Conservation (phyloP, 2,113 vertebrate species). For the Semnornis frantzii region DNA sequence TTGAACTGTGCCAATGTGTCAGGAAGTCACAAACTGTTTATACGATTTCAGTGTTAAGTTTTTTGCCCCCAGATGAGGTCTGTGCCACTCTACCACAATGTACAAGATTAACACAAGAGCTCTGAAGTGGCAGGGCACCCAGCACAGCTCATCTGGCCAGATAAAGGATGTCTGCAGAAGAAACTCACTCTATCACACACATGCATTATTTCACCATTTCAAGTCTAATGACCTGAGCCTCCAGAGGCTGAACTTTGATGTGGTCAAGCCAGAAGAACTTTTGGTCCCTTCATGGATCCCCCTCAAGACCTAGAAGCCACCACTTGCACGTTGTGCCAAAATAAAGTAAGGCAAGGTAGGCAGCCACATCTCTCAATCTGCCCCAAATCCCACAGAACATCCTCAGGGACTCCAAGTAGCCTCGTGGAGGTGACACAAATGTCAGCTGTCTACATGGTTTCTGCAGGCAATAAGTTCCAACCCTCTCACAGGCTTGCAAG, state of each 20-base stretch:
- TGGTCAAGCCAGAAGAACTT: background rate
- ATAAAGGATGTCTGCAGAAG: background rate
- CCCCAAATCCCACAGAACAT: background rate
- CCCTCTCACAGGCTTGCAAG: fast-evolving
- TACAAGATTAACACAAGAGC: background rate
- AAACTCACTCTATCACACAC: background rate
- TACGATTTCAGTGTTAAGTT: slow-evolving; percentile 51
- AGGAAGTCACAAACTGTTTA: slow-evolving; percentile 67
- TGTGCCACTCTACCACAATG: fast-evolving
- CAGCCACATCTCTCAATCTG: fast-evolving
- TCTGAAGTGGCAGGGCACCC: background rate
- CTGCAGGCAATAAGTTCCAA: background rate
- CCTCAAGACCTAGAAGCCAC: background rate
- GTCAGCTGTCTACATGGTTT: background rate
- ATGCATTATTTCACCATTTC: background rate
- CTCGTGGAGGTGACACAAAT: background rate
- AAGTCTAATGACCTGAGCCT: background rate
- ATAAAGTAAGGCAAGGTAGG: background rate
- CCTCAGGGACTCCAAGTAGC: background rate
- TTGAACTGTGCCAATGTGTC: slow-evolving; percentile 70
- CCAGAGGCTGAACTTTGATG: background rate
- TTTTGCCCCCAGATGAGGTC: slow-evolving; percentile 55
- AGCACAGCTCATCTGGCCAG: background rate
- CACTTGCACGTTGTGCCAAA: fast-evolving
- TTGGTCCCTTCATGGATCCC: background rate